Percentiles rank a stretch among this genome's conserved stretches.
phyloP scores from a whole-genome alignment of 1,140 invertebrate species.

The Rhagoletis pomonella region DNA sequence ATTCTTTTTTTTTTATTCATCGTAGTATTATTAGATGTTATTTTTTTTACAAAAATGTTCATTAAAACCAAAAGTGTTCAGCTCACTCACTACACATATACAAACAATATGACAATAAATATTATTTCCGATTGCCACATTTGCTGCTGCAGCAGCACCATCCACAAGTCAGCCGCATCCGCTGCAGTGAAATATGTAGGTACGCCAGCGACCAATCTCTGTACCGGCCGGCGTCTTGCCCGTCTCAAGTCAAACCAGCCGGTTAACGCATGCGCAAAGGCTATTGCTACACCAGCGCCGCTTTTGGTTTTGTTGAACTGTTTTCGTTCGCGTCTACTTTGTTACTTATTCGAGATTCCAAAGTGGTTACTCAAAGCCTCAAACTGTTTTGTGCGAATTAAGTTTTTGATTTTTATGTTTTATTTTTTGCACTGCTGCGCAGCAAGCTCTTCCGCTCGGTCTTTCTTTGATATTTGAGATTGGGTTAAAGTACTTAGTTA shows the following conservation, averaged over 20 bases:
- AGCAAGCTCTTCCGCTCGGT: neutral
- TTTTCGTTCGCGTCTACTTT: neutral
- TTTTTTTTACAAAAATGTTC: neutral
- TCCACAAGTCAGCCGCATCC: neutral
- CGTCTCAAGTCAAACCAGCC: neutral
- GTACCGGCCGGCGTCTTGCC: neutral
- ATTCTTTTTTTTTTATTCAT: neutral
- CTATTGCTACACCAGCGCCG: neutral
- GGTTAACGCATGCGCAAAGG: slow-evolving; percentile 12
- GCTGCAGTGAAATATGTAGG: neutral
- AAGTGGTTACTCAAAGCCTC: neutral
- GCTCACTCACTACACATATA: neutral
- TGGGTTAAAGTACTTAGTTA: neutral
- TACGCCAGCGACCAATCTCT: too few species aligned
- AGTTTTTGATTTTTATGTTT: neutral
- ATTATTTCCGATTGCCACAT: neutral
- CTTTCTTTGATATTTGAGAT: neutral
- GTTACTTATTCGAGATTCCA: slow-evolving; percentile 15
- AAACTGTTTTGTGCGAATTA: neutral
- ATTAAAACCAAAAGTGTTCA: neutral
- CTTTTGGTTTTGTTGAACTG: neutral
- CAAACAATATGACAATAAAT: slow-evolving; percentile 5
- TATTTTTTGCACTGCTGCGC: neutral
- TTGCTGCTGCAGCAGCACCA: neutral
- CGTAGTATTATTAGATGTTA: too few species aligned